Evolutionary conservation across 1,140 invertebrate species (phyloP), one percentile per base, ranked within the genome.

Genomic region (Apolygus lucorum): DNA sequence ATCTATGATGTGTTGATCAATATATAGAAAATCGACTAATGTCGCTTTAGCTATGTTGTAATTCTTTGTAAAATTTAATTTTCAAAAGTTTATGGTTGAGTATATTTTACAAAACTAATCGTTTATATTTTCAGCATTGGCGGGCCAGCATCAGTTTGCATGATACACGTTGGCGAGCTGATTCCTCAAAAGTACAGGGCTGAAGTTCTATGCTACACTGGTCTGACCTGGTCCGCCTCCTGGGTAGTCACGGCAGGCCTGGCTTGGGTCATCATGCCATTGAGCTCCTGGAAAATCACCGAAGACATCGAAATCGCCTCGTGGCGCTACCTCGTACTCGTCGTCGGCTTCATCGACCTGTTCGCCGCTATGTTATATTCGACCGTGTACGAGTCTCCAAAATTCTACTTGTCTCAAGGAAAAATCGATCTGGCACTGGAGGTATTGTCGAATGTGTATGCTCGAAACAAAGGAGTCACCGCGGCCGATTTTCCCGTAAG

Each of bases 361-460:
- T 63, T 83, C 1, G 81, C 83, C 0, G 74, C 81, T 0, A 21
- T 84, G 0, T 78, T 86, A 64, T 74, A 84, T 0, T 80, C 84
- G 2, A 77, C 80, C 8, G 79, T 87, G 2, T 86, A 87, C 0
- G 91, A 93, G 76, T 92, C 88, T 71, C 91, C 91, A 0, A 90
- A 90, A 74, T 93, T 86, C 76, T 78, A 88, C 13, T 76, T 90
- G 2, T 82, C 85, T 0, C 82, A 85, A 76, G 86, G 87, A 68
- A 81, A 79, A 71, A 75, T 79, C 11, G 79, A 86, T 0, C 82
- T 86, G 72, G 84, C 88, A 0, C 73, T 90, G 1, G 72, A 80
- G 24, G 79, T 87, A 14, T 76, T 91, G 2, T 78, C 78, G 62
- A 78, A 74, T 1, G 87, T 90, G 64, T 90, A 85, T 69, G 77